phyloP scores from a whole-genome alignment of 2,797 vertebrate genomes.

The Phoxinus dragarum region DNA sequence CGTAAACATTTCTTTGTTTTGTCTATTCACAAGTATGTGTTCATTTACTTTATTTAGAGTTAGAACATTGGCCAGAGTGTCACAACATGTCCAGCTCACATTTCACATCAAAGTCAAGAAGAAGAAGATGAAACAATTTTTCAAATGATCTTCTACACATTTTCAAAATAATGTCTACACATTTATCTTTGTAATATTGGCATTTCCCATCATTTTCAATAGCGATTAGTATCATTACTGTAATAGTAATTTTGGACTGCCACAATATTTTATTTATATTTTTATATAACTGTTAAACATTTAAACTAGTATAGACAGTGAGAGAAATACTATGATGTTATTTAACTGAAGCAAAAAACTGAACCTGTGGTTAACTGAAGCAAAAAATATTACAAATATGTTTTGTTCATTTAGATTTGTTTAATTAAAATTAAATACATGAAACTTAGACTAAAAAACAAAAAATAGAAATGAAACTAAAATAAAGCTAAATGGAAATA shows the following conservation, averaged over 20 bases:
- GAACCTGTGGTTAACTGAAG: background rate
- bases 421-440: background rate
- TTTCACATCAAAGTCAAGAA: background rate
- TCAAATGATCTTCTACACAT: background rate
- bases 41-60: background rate
- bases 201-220: background rate
- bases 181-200: background rate
- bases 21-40: conserved; percentile 20
- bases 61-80: background rate
- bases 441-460: background rate
- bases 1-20: conserved; percentile 18
- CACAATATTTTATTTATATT: background rate
- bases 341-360: background rate
- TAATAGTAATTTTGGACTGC: background rate
- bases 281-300: background rate
- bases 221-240: background rate
- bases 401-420: background rate
- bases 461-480: background rate
- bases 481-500: background rate
- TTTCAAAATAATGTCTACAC: background rate
- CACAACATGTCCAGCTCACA: background rate
- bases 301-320: background rate
- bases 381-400: background rate
- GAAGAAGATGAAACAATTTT: background rate
- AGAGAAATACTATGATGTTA: background rate